Evolutionary conservation across 2,797 vertebrate species (phyloP), one percentile per base, ranked within the genome.

Genomic region (Coregonus suidteri): DNA sequence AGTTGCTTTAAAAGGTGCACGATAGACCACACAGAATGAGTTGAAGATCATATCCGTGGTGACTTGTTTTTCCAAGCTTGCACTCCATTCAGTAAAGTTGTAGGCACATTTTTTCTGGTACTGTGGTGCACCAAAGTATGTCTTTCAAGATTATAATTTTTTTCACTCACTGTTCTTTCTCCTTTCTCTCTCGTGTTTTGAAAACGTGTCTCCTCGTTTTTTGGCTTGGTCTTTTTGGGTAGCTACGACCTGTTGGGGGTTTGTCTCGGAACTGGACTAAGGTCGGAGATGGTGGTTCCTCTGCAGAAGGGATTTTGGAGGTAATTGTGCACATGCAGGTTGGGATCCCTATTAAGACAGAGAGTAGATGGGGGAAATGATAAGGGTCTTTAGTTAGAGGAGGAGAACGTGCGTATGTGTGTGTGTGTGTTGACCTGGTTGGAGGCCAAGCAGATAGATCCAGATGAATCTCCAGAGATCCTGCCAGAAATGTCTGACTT

Each of bases 401-500:
- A 75, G 79, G 72, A 86, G 85, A 87, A 81, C 82, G 80, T 77
- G 80, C 83, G 5, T 47, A 9, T 3, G 9, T 11, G 41, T 9
- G 37, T 37, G 35, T 9, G 37, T 41, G 37, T 9, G 37, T 41
- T 74, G 72, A 82, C 82, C 77, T 83, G 79, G 75, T 89, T 30
- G 30, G 72, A 81, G 68, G 83, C 84, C 87, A 59, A 59, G 56
- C n/a, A 89, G 84, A 82, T 84, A 80, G 75, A 18, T 6, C 78
- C 84, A 90, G 86, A 91, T 89, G 84, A 86, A 85, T 84, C 79
- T 88, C 85, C 86, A 84, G 76, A 30, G 16, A 76, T 71, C 41
- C 79, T 81, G 88, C 87, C 88, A 90, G 81, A 91, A 86, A 87
- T 81, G 85, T 83, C 77, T 20, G 77, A 86, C 69, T 51, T n/a